Conservation (phyloP, 2,888 invertebrate genomes). For the Plagodis pulveraria region DNA sequence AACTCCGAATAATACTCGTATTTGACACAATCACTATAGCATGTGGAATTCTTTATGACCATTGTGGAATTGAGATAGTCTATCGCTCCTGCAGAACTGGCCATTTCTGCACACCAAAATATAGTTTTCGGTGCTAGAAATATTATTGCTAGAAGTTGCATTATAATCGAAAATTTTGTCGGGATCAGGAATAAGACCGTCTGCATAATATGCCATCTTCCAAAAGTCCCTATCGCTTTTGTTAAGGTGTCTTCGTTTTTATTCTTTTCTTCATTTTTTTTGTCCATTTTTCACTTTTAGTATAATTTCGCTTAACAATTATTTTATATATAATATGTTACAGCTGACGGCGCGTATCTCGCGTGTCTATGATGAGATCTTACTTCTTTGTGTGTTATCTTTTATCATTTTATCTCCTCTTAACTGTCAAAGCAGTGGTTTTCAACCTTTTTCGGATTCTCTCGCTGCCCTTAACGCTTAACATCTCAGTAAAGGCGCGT, state of each 20-base stretch:
- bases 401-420: background rate
- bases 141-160: background rate
- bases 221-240: slow-evolving; percentile 1
- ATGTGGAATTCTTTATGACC: background rate
- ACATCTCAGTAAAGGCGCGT: too few species aligned
- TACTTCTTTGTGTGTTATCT: background rate
- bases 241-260: background rate
- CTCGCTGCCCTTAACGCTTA: too few species aligned
- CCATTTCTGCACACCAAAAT: background rate
- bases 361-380: background rate
- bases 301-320: background rate
- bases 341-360: background rate
- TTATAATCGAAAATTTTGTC: slow-evolving; percentile 6
- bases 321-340: too few species aligned
- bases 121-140: background rate
- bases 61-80: background rate
- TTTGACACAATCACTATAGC: background rate
- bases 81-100: background rate
- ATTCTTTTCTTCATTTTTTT: background rate
- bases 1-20: slow-evolving; percentile 57
- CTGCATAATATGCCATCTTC: slow-evolving; percentile 6
- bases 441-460: too few species aligned
- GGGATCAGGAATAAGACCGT: background rate
- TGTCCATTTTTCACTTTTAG: background rate
- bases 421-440: too few species aligned